phyloP scores from a whole-genome alignment of 2,888 invertebrate species.

The Eilema sororculum region DNA sequence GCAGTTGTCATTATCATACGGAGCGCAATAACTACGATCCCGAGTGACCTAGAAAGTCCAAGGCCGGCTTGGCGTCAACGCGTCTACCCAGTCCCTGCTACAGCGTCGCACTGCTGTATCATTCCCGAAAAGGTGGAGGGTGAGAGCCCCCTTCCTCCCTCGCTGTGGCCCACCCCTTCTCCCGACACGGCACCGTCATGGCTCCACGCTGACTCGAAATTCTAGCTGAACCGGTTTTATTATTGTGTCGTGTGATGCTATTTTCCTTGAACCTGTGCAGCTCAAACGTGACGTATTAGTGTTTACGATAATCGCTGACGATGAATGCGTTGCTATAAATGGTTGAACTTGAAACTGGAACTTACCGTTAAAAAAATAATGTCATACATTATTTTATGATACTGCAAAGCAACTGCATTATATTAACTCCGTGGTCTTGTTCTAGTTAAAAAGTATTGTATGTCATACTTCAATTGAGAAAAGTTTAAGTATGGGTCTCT shows the following conservation, averaged over 20 bases:
- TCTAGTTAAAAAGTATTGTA: no score
- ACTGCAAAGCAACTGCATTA: no score
- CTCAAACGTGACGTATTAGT: background rate
- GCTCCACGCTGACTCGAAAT: slow-evolving; percentile 55
- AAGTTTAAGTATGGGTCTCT: no score
- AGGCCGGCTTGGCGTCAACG: slow-evolving; percentile 50
- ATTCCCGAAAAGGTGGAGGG: slow-evolving; percentile 53
- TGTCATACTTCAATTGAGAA: no score
- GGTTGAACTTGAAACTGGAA: background rate
- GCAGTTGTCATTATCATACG: slow-evolving; percentile 25
- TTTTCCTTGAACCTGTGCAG: slow-evolving; percentile 5
- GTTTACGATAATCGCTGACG: background rate
- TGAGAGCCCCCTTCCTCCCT: slow-evolving; percentile 32
- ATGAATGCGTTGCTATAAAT: background rate
- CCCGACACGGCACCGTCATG: slow-evolving; percentile 31
- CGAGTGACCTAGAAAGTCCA: slow-evolving; percentile 46
- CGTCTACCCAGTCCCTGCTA: slow-evolving; percentile 56
- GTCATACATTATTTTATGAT: background rate
- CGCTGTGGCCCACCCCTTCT: slow-evolving; percentile 24
- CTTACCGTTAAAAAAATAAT: background rate
- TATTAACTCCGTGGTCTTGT: no score
- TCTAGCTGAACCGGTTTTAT: slow-evolving; percentile 34
- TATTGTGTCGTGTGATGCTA: slow-evolving; percentile 20
- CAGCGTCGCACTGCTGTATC: slow-evolving; percentile 75
- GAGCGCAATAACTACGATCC: slow-evolving; percentile 24